Conservation (phyloP, 2,888 invertebrate genomes). For the Synergus gifuensis region DNA sequence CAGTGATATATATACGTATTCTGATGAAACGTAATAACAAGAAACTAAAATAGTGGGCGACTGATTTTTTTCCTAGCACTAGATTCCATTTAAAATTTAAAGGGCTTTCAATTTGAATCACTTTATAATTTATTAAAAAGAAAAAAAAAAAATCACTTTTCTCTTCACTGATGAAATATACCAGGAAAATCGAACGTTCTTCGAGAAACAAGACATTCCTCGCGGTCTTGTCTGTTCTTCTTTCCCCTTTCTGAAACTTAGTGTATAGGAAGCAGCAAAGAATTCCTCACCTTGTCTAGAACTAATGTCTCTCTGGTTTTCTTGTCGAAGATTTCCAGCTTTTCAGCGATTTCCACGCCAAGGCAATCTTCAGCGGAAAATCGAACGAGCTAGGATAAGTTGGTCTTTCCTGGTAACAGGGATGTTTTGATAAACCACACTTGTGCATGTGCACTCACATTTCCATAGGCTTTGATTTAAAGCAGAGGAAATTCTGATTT, state of each 20-base stretch:
- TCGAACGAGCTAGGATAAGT: conserved; percentile 54
- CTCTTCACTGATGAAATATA: conserved; percentile 33
- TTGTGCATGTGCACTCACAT: not conserved
- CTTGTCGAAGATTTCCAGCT: conserved; percentile 50
- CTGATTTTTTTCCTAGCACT: too few species aligned
- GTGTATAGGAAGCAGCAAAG: conserved; percentile 54
- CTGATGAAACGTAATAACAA: too few species aligned
- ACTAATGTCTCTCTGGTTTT: conserved; percentile 56
- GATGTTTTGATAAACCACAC: conserved; percentile 30
- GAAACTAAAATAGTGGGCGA: too few species aligned
- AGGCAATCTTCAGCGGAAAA: conserved; percentile 53
- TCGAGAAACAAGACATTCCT: conserved; percentile 72
- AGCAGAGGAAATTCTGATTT: not conserved
- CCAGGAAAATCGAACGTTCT: conserved; percentile 65
- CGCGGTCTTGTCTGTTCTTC: conserved; percentile 52
- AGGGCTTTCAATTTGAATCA: not conserved
- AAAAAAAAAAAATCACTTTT: conserved; percentile 45
- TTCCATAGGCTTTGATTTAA: not conserved
- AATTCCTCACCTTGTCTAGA: conserved; percentile 65
- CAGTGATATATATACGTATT: too few species aligned
- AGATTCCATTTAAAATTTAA: not conserved
- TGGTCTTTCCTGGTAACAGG: conserved; percentile 45
- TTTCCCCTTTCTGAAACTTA: conserved; percentile 49
- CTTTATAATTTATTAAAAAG: conserved; percentile 20
- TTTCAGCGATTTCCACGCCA: conserved; percentile 46